A percentile compares a stretch with the other conserved stretches of the same genome.
These are phyloP conservation scores for Sternotherus odoratus DNA, from an alignment of 2,797 vertebrate species.

Conservation along the genomic window DNA sequence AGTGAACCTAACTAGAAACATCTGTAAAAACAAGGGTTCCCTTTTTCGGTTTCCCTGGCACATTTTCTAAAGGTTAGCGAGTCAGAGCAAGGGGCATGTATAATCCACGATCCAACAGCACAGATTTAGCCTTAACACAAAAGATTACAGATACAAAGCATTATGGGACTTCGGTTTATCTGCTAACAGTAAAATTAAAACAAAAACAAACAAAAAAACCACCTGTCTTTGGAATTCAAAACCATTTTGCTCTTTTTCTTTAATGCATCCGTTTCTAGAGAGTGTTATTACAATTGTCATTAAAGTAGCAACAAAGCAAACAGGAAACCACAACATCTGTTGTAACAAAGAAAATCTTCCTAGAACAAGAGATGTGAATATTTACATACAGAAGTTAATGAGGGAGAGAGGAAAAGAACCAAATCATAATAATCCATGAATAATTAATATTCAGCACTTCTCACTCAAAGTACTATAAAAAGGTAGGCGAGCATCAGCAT, in stretches of 20 bases:
- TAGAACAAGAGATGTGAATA: not conserved
- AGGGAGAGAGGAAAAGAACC: not conserved
- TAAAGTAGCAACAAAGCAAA: not conserved
- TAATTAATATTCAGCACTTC: not conserved
- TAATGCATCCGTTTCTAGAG: not conserved
- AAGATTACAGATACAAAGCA: not conserved
- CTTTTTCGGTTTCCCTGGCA: not conserved
- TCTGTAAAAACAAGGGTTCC: not conserved
- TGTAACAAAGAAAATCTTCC: not conserved
- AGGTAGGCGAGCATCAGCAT: not conserved
- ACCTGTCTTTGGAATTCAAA: constrained; percentile 16
- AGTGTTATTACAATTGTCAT: not conserved
- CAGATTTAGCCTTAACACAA: not conserved
- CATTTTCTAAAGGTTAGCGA: not conserved
- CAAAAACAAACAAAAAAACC: accelerated
- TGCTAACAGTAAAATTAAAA: not conserved
- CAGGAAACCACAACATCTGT: not conserved
- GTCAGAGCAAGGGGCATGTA: not conserved
- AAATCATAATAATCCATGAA: accelerated
- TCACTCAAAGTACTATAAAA: not conserved
- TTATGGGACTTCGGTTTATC: not conserved
- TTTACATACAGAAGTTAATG: not conserved
- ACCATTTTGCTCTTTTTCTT: not conserved
- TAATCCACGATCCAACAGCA: not conserved
- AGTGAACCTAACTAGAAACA: not conserved